Conservation (phyloP, 2,797 vertebrate species). For the Eupleurogrammus muticus region DNA sequence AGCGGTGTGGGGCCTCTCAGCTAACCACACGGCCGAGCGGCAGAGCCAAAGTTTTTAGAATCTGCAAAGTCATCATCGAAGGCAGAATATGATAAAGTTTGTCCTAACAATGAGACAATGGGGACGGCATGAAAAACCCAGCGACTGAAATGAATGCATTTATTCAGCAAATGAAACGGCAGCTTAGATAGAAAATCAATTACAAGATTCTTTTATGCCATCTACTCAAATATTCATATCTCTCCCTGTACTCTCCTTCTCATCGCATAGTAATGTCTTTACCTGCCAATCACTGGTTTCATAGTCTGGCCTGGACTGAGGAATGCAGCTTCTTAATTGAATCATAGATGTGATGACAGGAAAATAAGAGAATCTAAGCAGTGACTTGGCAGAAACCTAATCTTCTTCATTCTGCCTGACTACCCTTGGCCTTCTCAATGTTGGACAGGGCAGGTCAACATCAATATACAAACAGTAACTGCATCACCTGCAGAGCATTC, state of each 20-base stretch:
- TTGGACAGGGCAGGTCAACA: conserved; percentile 52
- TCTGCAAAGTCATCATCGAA: conserved; percentile 62
- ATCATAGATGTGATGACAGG: conserved; percentile 80
- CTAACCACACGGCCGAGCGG: conserved; percentile 8
- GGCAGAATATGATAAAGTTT: conserved; percentile 55
- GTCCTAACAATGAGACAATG: conserved; percentile 72
- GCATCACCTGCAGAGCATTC: conserved; percentile 1
- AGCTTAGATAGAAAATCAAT: conserved; percentile 88
- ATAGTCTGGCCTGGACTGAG: conserved; percentile 75
- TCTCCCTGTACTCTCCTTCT: conserved; percentile 79
- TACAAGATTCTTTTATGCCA: conserved; percentile 85
- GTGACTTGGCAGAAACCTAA: conserved; percentile 80
- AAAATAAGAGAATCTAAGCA: conserved; percentile 73
- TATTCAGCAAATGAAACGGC: conserved; percentile 86
- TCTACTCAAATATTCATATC: conserved; percentile 87
- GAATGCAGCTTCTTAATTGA: conserved; percentile 76
- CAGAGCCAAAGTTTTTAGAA: conserved; percentile 31
- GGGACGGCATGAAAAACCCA: conserved; percentile 55
- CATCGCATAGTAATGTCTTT: conserved; percentile 83
- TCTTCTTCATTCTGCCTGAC: conserved; percentile 63
- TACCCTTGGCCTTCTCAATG: conserved; percentile 60
- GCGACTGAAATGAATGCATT: conserved; percentile 72
- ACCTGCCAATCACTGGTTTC: conserved; percentile 86
- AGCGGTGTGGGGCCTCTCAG: conserved; percentile 12
- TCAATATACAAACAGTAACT: conserved; percentile 49